Percentiles rank a stretch among this genome's conserved stretches.
Evolutionary conservation across 2,113 vertebrate species (phyloP).

Genomic region (Nothoprocta pentlandii): DNA sequence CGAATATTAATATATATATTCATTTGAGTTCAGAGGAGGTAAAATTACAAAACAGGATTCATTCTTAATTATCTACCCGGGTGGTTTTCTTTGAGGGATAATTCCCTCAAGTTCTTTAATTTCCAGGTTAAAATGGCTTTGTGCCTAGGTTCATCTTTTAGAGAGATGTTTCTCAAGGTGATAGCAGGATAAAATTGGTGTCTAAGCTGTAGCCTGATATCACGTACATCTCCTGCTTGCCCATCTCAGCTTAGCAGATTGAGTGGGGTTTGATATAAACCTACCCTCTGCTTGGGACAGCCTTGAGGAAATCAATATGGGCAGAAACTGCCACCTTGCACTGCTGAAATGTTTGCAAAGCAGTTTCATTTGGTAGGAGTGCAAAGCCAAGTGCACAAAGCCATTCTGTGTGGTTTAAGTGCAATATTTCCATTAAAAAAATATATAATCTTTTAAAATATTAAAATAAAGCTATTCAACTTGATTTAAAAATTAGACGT

Average conservation of each 20-base stretch:
- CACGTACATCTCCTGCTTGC: not conserved
- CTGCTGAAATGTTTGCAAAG: not conserved
- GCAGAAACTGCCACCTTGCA: not conserved
- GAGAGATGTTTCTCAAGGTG: not conserved
- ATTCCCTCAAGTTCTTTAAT: slow-evolving; percentile 4
- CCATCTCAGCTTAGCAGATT: not conserved
- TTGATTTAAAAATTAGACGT: not conserved
- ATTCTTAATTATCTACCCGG: slow-evolving; percentile 37
- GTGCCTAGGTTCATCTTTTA: not conserved
- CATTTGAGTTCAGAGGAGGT: slow-evolving; percentile 10
- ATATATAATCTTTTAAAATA: not conserved
- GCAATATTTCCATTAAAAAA: not conserved
- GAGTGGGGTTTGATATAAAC: too few relatives aligned
- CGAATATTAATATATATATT: not conserved
- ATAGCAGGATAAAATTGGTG: not conserved
- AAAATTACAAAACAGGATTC: slow-evolving; percentile 19
- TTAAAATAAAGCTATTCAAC: not conserved
- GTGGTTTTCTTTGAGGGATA: slow-evolving; percentile 40
- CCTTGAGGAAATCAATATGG: not conserved
- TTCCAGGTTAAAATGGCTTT: not conserved
- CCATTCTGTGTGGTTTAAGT: not conserved
- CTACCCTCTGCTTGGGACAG: too few relatives aligned
- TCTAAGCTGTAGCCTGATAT: not conserved
- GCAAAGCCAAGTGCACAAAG: not conserved
- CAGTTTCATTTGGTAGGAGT: rapidly evolving